Conservation (phyloP, 92 coral and sea anemone genomes). For the Bergia puertoricense region DNA sequence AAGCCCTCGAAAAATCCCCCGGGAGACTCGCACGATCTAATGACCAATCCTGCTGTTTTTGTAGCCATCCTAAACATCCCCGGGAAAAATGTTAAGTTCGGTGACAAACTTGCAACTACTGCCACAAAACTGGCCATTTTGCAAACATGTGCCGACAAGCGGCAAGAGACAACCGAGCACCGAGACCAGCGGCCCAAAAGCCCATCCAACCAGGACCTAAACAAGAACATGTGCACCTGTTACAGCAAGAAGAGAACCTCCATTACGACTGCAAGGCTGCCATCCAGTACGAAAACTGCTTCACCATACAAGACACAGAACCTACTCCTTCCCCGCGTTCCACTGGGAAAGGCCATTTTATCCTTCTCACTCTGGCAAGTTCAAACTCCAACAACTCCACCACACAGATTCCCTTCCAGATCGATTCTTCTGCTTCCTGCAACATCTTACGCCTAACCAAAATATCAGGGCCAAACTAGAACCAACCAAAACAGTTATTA, state of each 20-base stretch:
- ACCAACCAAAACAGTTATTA: no score
- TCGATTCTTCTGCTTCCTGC: no score
- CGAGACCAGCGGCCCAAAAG: conserved; percentile 12
- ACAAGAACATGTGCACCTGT: neutral
- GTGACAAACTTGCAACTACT: conserved; percentile 30
- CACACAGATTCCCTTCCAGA: no score
- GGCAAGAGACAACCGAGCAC: conserved; percentile 34
- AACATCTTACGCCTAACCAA: no score
- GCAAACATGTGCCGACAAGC: conserved; percentile 49
- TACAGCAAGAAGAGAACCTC: conserved; percentile 19
- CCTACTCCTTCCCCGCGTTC: neutral
- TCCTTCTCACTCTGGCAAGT: conserved; percentile 37
- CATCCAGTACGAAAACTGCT: conserved; percentile 45
- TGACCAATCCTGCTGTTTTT: conserved; percentile 4
- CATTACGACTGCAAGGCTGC: conserved; percentile 7
- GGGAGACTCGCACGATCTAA: conserved; percentile 10
- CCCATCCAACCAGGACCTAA: conserved; percentile 17
- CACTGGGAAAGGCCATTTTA: conserved; percentile 40
- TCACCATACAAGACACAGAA: conserved; percentile 27
- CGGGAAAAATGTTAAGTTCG: conserved; percentile 11
- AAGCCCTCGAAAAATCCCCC: neutral
- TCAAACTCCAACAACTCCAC: conserved; percentile 14
- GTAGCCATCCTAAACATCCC: neutral
- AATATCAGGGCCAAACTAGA: no score
- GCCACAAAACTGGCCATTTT: conserved; percentile 53